Conservation (phyloP, 2,888 invertebrate genomes). For the Drosophila nr. medialis region DNA sequence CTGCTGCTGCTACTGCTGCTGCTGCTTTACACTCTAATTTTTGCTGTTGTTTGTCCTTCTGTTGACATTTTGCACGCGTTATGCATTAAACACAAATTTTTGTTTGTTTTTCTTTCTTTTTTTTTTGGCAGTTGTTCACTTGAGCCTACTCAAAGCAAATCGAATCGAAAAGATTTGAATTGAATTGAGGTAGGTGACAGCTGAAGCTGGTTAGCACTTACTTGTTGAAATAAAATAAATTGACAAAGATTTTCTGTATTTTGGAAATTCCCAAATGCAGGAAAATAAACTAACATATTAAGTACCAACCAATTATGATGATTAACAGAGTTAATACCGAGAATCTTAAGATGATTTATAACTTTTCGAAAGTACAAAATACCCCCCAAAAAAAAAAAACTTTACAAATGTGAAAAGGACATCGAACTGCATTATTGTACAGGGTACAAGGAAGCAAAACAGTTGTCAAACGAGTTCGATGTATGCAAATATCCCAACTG, state of each 20-base stretch:
- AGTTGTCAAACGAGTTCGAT: constrained; percentile 29
- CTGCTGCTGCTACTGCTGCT: constrained; percentile 36
- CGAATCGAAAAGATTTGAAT: constrained; percentile 14
- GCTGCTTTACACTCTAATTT: constrained; percentile 47
- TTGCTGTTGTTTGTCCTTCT: constrained; percentile 72
- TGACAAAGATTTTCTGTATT: constrained; percentile 9
- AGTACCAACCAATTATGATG: not conserved
- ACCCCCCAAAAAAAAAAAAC: not conserved
- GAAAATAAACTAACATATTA: not conserved
- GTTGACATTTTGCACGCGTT: constrained; percentile 80
- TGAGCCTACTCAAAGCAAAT: constrained; percentile 40
- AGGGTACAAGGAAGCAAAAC: constrained; percentile 17
- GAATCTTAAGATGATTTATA: constrained; percentile 12
- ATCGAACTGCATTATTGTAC: constrained; percentile 33
- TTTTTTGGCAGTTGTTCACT: constrained; percentile 29
- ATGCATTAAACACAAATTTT: constrained; percentile 26
- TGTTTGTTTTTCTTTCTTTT: constrained; percentile 6
- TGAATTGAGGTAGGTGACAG: constrained; percentile 26
- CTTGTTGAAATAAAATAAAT: constrained; percentile 9
- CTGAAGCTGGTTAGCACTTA: constrained; percentile 19
- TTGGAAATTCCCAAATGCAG: constrained; percentile 22
- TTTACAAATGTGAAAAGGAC: constrained; percentile 26
- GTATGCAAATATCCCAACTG: not conserved
- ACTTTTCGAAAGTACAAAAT: constrained; percentile 16
- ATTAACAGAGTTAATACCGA: constrained; percentile 15